Evolutionary conservation across 2,888 invertebrate species (phyloP), one percentile per base, ranked within the genome.

Genomic region (Acleris holmiana): DNA sequence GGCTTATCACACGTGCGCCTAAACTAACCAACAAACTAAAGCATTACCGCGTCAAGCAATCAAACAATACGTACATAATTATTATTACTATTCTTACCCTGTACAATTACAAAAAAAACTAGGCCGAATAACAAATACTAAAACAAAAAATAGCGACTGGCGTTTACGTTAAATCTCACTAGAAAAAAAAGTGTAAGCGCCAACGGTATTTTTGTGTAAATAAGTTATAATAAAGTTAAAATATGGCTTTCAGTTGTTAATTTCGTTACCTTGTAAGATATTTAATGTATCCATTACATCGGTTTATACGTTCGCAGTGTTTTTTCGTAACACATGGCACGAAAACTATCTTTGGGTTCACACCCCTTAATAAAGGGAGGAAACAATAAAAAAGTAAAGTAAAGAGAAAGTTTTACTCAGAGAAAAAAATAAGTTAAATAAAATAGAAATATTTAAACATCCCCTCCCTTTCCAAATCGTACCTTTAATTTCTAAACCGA

Each of bases 51-150:
- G 69, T 15, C 73, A 71, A 76, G 73, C 73, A 75, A 72, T 64
- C 47, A 67, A 71, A 66, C 55, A 49, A 61, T 44, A 46, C 66
- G 68, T 70, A 71, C 71, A 73, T 73, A 76, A n/a, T 66, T 69
- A 74, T 78, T n/a, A 70, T 65, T 72, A 76, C 77, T 76, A 78
- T 78, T 78, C 77, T 86, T 88, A 89, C 89, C 89, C 89, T 89
- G 89, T 90, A 85, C 80, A 85, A 54, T 64, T 59, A 64, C 58
- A 48, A 58, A 64, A 59, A 40, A 44, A 53, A 53, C 53, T 58
- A 59, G 58, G 64, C 58, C 64, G 25, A 48, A 44, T 35, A 18
- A 17, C 18, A 41, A 25, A 54, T 48, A 35, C 48, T n/a, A 58
- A 54, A 50, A 47, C 41, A 55, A 7, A 21, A 15, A 35, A 35